Evolutionary conservation across 2,797 vertebrate species (phyloP).

Genomic region (Pangasius sanitwongsei): DNA sequence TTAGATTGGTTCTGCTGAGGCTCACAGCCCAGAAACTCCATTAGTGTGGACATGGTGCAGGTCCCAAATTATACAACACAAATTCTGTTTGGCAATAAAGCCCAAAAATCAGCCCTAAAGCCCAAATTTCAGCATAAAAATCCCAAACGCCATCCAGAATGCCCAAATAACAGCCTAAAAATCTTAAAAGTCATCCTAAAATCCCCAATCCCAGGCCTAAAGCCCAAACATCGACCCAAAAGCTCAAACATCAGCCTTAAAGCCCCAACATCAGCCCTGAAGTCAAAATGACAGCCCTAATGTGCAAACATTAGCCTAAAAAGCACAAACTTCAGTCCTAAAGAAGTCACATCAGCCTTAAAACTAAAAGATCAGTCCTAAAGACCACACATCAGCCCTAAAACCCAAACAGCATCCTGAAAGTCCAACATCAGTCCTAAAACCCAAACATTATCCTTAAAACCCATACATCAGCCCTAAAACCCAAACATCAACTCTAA

Average conservation of each 20-base stretch:
- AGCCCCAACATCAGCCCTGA: background rate
- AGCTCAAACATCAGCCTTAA: background rate
- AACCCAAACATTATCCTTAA: background rate
- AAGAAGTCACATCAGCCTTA: background rate
- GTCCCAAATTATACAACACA: background rate
- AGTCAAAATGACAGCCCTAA: background rate
- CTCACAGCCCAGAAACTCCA: background rate
- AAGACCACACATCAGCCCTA: background rate
- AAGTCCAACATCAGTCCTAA: background rate
- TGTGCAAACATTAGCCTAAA: background rate
- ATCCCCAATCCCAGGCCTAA: background rate
- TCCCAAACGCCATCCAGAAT: background rate
- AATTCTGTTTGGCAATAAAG: background rate
- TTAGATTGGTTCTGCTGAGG: constrained; percentile 32
- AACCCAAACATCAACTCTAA: background rate
- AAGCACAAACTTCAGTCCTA: background rate
- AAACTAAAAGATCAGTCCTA: background rate
- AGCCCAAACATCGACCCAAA: background rate
- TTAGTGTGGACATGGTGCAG: background rate
- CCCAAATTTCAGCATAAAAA: background rate
- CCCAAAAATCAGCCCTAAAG: background rate
- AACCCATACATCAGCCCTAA: background rate
- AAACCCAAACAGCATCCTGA: background rate
- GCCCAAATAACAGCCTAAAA: background rate
- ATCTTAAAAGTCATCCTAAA: background rate